A percentile compares a stretch with the other conserved stretches of the same genome.
phyloP scores from a whole-genome alignment of 2,888 invertebrate genomes.

The Macaria notata region DNA sequence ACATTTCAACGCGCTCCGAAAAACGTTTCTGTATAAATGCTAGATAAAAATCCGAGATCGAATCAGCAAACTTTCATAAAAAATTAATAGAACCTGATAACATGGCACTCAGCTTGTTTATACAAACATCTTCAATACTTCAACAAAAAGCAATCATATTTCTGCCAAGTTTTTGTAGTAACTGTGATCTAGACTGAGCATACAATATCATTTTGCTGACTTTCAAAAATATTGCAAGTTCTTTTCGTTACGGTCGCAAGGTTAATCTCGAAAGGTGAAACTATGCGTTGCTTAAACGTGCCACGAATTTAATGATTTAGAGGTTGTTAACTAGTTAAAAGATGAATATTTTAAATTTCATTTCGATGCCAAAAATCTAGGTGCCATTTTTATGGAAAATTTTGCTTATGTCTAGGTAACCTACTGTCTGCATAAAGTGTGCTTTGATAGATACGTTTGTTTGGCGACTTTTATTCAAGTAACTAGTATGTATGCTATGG shows the following conservation, averaged over 20 bases:
- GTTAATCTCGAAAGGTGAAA: slow-evolving; percentile 10
- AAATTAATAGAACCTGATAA: slow-evolving; percentile 4
- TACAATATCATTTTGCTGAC: slow-evolving; percentile 3
- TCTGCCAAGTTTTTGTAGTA: slow-evolving; percentile 11
- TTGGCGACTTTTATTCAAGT: too few relatives aligned
- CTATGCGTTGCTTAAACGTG: not conserved
- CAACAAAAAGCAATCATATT: slow-evolving; percentile 8
- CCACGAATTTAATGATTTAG: not conserved
- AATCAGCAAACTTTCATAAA: slow-evolving; percentile 2
- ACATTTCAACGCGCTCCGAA: too few relatives aligned
- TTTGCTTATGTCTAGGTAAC: too few relatives aligned
- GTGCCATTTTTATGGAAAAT: too few relatives aligned
- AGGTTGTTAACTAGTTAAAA: too few relatives aligned
- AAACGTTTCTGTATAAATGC: too few relatives aligned
- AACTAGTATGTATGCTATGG: too few relatives aligned
- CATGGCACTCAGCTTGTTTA: not conserved
- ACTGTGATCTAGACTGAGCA: slow-evolving; percentile 2
- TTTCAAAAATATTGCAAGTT: slow-evolving; percentile 7
- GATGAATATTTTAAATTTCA: too few relatives aligned
- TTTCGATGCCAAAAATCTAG: too few relatives aligned
- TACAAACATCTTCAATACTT: slow-evolving; percentile 6
- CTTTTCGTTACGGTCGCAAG: slow-evolving; percentile 12
- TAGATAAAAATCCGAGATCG: not conserved
- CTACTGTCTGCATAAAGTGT: too few relatives aligned
- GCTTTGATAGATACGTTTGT: too few relatives aligned